Conservation (phyloP, 2,113 vertebrate genomes). For the Pangasianodon gigas region DNA sequence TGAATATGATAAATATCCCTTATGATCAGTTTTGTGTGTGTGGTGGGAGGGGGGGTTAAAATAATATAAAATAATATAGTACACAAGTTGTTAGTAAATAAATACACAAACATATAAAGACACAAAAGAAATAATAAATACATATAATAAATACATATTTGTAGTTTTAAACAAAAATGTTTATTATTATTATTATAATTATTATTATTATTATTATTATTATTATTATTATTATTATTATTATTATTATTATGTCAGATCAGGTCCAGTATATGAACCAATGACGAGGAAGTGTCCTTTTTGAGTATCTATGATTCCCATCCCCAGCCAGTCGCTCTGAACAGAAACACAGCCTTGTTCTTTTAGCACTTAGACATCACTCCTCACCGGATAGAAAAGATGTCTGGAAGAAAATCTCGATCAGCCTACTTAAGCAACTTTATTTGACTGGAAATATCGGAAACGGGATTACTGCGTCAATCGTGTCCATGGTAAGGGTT, state of each 20-base stretch:
- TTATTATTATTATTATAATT: neutral
- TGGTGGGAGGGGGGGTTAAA: too few relatives aligned
- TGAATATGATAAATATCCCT: too few relatives aligned
- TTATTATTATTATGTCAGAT: neutral
- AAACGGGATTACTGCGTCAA: neutral
- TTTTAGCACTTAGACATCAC: neutral
- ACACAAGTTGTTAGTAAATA: too few relatives aligned
- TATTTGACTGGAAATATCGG: neutral
- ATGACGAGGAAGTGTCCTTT: neutral
- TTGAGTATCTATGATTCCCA: neutral
- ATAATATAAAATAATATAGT: too few relatives aligned
- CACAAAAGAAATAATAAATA: too few relatives aligned
- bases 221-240: neutral
- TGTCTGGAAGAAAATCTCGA: neutral
- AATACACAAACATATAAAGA: neutral
- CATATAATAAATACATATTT: too few relatives aligned
- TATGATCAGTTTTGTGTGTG: too few relatives aligned
- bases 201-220: neutral
- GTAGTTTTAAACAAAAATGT: too few relatives aligned
- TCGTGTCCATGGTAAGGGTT: neutral
- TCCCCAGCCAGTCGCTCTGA: neutral
- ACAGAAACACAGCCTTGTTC: neutral
- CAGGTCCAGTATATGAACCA: neutral
- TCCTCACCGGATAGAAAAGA: neutral
- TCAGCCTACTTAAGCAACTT: neutral